phyloP scores from a whole-genome alignment of 2,888 invertebrate species.

The Brenthis hecate region DNA sequence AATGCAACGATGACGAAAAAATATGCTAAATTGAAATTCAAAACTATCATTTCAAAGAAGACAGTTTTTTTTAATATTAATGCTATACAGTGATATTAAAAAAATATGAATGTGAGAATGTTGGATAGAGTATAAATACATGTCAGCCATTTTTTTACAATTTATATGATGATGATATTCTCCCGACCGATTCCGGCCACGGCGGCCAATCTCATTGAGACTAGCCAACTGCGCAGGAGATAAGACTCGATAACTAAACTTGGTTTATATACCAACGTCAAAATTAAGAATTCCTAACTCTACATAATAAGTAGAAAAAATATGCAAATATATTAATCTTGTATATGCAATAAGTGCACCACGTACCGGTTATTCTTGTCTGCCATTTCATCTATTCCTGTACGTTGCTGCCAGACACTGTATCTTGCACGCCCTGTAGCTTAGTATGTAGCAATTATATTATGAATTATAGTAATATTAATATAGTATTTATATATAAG shows the following conservation, averaged over 20 bases:
- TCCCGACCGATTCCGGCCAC: too few species aligned
- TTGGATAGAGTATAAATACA: neutral
- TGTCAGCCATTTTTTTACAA: neutral
- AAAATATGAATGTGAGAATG: too few species aligned
- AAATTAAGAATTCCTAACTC: neutral
- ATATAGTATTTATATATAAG: neutral
- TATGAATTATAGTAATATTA: neutral
- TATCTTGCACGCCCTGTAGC: constrained; percentile 25
- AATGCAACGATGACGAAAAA: too few species aligned
- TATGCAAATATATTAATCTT: constrained; percentile 26
- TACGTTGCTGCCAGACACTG: constrained; percentile 48
- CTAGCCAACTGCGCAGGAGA: too few species aligned
- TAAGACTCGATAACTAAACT: too few species aligned
- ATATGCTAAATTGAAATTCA: too few species aligned
- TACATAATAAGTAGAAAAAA: neutral
- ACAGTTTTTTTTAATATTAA: too few species aligned
- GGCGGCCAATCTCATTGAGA: too few species aligned
- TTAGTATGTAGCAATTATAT: neutral
- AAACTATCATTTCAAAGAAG: too few species aligned
- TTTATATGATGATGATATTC: too few species aligned
- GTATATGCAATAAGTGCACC: constrained; percentile 39
- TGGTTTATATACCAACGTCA: neutral
- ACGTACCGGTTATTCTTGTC: constrained; percentile 50
- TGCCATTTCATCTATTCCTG: constrained; percentile 60
- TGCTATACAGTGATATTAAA: too few species aligned